phyloP scores from a whole-genome alignment of 2,797 vertebrate genomes.

The Semotilus atromaculatus region DNA sequence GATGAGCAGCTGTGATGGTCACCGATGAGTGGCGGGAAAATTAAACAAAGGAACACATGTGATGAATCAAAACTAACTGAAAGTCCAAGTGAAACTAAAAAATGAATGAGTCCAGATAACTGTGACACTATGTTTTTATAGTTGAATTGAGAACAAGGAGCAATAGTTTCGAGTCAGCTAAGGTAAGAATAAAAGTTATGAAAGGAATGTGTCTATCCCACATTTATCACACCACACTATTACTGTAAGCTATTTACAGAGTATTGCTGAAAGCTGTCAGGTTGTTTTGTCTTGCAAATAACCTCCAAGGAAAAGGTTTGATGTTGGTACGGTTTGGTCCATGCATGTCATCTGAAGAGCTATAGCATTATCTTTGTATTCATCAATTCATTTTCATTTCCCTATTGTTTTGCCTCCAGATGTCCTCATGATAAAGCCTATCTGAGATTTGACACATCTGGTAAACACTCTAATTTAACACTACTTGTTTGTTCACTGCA shows the following conservation, averaged over 20 bases:
- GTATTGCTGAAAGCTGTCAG: conserved; percentile 7
- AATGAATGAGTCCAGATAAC: too few species aligned
- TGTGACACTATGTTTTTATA: background rate
- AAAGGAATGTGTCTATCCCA: background rate
- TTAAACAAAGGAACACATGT: too few species aligned
- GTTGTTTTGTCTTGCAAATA: conserved; percentile 47
- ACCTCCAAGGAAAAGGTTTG: conserved; percentile 12
- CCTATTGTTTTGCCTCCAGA: conserved; percentile 41
- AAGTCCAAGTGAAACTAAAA: too few species aligned
- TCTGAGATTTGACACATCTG: conserved; percentile 56
- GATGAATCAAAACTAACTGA: too few species aligned
- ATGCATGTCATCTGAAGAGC: conserved; percentile 26
- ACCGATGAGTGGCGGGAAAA: too few species aligned
- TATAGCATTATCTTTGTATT: conserved; percentile 41
- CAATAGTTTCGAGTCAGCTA: background rate
- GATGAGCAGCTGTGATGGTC: too few species aligned
- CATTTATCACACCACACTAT: background rate
- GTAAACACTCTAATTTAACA: conserved; percentile 55
- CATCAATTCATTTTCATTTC: conserved; percentile 40
- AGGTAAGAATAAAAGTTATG: background rate
- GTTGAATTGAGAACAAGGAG: background rate
- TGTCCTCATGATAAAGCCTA: conserved; percentile 45
- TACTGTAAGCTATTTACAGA: background rate
- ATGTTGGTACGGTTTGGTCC: conserved; percentile 18
- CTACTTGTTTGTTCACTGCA: conserved; percentile 46